A percentile compares a stretch with the other conserved stretches of the same genome.
phyloP scores from a whole-genome alignment of 2,888 invertebrate species.

The Vesta saturnalis region DNA sequence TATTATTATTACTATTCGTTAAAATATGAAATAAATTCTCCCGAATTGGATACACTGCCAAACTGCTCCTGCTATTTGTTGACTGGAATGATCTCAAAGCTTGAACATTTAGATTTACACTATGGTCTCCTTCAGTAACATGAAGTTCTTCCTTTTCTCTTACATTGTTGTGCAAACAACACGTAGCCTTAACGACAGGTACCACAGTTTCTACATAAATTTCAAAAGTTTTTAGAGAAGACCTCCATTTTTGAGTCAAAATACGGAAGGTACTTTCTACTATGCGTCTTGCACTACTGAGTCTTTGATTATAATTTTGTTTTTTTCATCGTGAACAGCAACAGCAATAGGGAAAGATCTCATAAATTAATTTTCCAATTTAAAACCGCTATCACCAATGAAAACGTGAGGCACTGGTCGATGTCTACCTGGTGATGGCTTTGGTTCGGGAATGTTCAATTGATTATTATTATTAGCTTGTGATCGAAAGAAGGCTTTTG shows the following conservation, averaged over 20 bases:
- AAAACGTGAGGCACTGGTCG: too few species aligned
- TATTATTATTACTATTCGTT: neutral
- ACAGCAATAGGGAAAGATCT: too few species aligned
- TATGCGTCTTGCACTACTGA: neutral
- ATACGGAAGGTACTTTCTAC: neutral
- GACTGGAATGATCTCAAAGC: neutral
- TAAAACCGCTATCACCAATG: too few species aligned
- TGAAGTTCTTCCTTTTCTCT: neutral
- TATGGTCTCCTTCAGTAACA: neutral
- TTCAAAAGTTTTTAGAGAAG: neutral
- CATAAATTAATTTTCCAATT: too few species aligned
- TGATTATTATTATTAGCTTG: too few species aligned
- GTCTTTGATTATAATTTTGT: too few species aligned
- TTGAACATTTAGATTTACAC: neutral
- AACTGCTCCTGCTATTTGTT: neutral
- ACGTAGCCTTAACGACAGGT: neutral
- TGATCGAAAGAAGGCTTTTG: too few species aligned
- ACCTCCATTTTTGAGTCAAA: neutral
- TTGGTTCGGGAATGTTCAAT: too few species aligned
- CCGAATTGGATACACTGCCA: neutral
- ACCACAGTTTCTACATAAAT: neutral
- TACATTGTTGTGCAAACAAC: neutral
- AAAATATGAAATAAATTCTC: neutral
- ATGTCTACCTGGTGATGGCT: too few species aligned
- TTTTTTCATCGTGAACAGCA: neutral